Evolutionary conservation across 2,113 vertebrate species (phyloP), one percentile per base, ranked within the genome.

Genomic region (Platichthys flesus): DNA sequence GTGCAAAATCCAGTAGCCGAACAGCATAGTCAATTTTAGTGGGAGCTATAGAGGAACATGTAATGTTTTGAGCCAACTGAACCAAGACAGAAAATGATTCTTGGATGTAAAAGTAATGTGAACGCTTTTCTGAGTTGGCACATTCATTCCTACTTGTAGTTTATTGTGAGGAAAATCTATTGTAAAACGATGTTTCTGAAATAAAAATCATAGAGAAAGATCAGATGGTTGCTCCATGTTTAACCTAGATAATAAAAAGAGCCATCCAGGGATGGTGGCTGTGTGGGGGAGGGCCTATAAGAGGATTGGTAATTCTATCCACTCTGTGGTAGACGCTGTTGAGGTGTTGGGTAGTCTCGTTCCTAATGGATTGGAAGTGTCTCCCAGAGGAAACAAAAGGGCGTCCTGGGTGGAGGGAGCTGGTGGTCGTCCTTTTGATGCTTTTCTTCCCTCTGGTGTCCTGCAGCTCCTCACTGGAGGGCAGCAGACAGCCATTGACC

Each of bases 311-410:
- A 35, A 69, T 69, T 26, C 28, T 67, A 5, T 67, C 40, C 13
- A 31, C 80, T 77, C 45, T 31, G 31, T 66, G 67, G 74, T 74
- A 49, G 51, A 54, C 21, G 28, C 65, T 40, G 24, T 26, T 59
- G 71, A 74, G 40, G 15, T 54, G 18, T 55, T 72, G 61, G 67
- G 81, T 56, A 28, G 73, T 54, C 28, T 45, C 37, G 47, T 40
- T 71, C 62, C 49, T 49, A 79, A 77, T 49, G 69, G 76, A 71
- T 37, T 69, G 31, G 28, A 77, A 54, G 45, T 67, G 66, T 80
- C 63, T 78, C 69, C 26, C 26, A 45, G 21, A 45, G 67, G 74
- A 67, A 85, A 79, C 69, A 59, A 15, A 79, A 67, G 68, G 69
- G 57, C 14, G 14, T 58, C 83, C 78, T 63, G 74, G 49, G 71